phyloP scores from a whole-genome alignment of 2,113 vertebrate genomes.

The Crotalus helleri region DNA sequence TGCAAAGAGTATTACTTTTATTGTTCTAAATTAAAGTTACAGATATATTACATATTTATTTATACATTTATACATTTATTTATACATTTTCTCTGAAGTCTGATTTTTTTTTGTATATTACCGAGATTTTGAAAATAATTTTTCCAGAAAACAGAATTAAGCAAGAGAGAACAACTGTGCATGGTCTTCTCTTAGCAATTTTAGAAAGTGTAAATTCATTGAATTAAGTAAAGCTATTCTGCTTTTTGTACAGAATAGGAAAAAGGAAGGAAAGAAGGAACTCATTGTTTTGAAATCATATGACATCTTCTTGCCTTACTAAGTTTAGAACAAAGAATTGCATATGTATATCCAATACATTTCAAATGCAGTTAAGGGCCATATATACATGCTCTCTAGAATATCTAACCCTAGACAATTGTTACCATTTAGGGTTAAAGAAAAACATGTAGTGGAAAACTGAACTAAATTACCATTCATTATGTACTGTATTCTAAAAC shows the following conservation, averaged over 20 bases:
- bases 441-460: slow-evolving; percentile 33
- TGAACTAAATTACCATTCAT: slow-evolving; percentile 22
- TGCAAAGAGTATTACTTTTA: not conserved
- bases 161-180: not conserved
- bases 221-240: slow-evolving; percentile 24
- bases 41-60: not conserved
- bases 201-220: not conserved
- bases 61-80: not conserved
- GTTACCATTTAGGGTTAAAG: slow-evolving; percentile 43
- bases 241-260: slow-evolving; percentile 10
- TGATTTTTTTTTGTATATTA: not conserved
- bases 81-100: not conserved
- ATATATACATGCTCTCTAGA: slow-evolving; percentile 8
- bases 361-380: slow-evolving; percentile 32
- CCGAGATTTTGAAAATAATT: slow-evolving; percentile 1
- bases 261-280: not conserved
- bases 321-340: slow-evolving; percentile 20
- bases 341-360: not conserved
- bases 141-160: not conserved
- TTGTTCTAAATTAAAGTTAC: not conserved
- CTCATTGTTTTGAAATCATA: slow-evolving; percentile 25
- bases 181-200: not conserved
- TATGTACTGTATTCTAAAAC: slow-evolving; percentile 18
- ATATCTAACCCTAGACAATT: slow-evolving; percentile 33
- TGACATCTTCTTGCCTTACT: not conserved